Percentiles rank a stretch among this genome's conserved stretches.
These are phyloP conservation scores for Leuciscus waleckii DNA, from an alignment of 2,797 vertebrate genomes.

Conservation along the genomic window DNA sequence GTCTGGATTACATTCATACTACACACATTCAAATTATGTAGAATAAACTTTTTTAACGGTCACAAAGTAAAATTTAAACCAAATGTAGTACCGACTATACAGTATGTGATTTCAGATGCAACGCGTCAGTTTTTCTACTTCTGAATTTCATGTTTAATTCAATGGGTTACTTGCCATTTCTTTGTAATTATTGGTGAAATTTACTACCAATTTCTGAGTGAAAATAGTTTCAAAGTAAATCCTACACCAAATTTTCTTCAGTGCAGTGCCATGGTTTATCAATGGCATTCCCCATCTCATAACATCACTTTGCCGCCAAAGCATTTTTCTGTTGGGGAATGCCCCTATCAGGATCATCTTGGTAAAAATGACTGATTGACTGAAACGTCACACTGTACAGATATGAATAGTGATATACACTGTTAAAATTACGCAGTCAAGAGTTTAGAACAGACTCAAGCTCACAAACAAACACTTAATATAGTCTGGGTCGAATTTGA, in stretches of 20 bases:
- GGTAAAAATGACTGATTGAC: not conserved
- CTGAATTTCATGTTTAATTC: not conserved
- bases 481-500: not conserved
- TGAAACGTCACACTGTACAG: not conserved
- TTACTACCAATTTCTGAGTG: not conserved
- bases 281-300: not conserved
- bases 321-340: not conserved
- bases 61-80: not conserved
- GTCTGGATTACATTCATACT: not conserved
- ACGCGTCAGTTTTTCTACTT: not conserved
- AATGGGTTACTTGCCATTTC: not conserved
- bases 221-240: not conserved
- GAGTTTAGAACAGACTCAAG: not conserved
- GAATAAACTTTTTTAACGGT: not conserved
- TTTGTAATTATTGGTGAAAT: not conserved
- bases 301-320: not conserved
- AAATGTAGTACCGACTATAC: not conserved
- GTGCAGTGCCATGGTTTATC: not conserved
- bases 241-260: not conserved
- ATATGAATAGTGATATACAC: not conserved
- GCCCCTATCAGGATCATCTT: slow-evolving; percentile 1
- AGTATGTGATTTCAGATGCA: not conserved
- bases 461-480: not conserved
- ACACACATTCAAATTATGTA: not conserved
- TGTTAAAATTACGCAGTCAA: not conserved